Conservation (phyloP, 2,113 vertebrate species). For the Orientallactaga bullata region DNA sequence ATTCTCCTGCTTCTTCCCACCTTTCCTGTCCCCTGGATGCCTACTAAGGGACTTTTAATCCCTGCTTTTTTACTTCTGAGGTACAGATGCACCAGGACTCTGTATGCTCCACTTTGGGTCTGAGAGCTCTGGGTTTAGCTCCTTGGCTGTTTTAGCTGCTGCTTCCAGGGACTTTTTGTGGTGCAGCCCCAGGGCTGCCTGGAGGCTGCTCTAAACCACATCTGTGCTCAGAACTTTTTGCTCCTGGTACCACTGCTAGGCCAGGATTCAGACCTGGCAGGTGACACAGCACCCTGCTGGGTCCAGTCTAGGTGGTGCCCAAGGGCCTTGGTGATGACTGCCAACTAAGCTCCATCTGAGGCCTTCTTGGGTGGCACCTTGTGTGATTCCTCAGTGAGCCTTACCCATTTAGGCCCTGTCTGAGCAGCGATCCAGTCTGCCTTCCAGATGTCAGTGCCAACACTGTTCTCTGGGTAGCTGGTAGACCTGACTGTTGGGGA, state of each 20-base stretch:
- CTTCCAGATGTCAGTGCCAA: not conserved
- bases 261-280: not conserved
- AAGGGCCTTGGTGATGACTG: not conserved
- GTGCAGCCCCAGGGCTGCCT: not conserved
- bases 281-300: not conserved
- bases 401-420: not conserved
- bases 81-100: not conserved
- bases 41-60: not conserved
- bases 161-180: not conserved
- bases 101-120: not conserved
- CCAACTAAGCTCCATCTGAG: not conserved
- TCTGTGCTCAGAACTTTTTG: not conserved
- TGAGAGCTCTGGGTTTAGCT: not conserved
- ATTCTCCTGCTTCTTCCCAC: not conserved
- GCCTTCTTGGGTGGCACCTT: not conserved
- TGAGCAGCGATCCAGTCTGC: not conserved
- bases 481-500: not conserved
- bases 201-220: not conserved
- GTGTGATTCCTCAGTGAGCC: not conserved
- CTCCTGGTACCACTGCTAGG: not conserved
- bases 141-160: not conserved
- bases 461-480: not conserved
- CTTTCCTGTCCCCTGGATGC: not conserved
- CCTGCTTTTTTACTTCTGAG: conserved; percentile 6
- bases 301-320: not conserved